These are phyloP conservation scores for Tupaia tana DNA, from an alignment of 2,113 vertebrate species.

Conservation along the genomic window DNA sequence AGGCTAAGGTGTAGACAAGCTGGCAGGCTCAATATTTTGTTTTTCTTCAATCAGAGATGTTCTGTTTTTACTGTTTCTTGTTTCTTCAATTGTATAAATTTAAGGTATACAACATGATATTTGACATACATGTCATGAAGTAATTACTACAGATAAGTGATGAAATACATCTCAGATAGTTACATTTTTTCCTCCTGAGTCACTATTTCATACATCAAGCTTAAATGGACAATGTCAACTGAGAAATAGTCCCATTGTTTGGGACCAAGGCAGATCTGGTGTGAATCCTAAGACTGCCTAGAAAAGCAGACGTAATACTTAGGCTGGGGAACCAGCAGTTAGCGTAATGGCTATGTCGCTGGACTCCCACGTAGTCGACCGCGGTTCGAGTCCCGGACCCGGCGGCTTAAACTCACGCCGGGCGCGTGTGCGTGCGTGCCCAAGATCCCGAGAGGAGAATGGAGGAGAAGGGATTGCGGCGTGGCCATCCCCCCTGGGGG, in stretches of 20 bases:
- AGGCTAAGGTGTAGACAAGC: neutral
- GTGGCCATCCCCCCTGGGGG: no score
- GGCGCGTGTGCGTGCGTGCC: no score
- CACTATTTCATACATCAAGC: neutral
- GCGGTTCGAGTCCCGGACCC: no score
- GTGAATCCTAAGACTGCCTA: neutral
- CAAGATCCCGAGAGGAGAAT: no score
- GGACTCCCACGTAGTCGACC: no score
- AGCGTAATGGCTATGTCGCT: no score
- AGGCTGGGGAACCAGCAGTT: no score
- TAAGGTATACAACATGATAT: neutral
- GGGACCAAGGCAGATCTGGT: neutral
- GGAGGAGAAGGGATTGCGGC: no score
- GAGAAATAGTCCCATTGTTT: neutral
- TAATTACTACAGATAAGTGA: neutral
- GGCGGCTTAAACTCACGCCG: no score
- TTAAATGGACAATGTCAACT: neutral
- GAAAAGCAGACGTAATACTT: no score
- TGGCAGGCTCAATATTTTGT: neutral
- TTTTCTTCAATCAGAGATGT: neutral
- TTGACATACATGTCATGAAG: neutral
- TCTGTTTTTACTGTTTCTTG: neutral
- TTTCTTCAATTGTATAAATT: neutral
- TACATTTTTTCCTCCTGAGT: neutral
- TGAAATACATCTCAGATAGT: neutral